phyloP scores from a whole-genome alignment of 2,113 vertebrate species.

The Silurus glanis region DNA sequence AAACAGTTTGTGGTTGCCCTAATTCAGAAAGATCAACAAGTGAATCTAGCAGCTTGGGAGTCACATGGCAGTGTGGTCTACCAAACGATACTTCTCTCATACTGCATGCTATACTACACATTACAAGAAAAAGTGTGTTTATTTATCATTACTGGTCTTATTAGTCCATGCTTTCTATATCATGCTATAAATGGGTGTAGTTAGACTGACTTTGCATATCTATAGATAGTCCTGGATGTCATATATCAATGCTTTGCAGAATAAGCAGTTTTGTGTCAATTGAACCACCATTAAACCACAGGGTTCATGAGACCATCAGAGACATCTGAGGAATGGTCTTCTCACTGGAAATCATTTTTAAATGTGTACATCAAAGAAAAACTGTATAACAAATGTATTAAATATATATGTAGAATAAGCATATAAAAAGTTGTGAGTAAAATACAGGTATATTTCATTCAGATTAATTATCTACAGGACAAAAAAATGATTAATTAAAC shows the following conservation, averaged over 20 bases:
- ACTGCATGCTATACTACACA: background rate
- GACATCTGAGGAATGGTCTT: background rate
- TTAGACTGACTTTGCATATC: background rate
- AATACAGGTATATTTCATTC: background rate
- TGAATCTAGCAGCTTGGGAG: background rate
- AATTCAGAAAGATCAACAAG: background rate
- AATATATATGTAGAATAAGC: too few relatives aligned
- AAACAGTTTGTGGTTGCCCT: slow-evolving; percentile 11
- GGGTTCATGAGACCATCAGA: background rate
- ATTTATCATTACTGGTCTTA: background rate
- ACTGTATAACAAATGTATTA: too few relatives aligned
- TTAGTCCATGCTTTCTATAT: background rate
- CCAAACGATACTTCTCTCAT: background rate
- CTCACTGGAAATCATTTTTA: background rate
- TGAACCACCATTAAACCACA: background rate
- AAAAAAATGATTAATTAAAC: background rate
- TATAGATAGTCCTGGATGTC: background rate
- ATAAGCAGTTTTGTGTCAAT: background rate
- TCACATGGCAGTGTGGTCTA: slow-evolving; percentile 10
- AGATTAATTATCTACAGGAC: background rate
- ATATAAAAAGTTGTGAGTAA: too few relatives aligned
- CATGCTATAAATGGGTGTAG: background rate
- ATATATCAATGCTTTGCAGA: background rate
- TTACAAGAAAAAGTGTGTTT: background rate
- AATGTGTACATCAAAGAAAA: too few relatives aligned